phyloP scores from a whole-genome alignment of 2,888 invertebrate species.

The Dicyrtoma fusca region DNA sequence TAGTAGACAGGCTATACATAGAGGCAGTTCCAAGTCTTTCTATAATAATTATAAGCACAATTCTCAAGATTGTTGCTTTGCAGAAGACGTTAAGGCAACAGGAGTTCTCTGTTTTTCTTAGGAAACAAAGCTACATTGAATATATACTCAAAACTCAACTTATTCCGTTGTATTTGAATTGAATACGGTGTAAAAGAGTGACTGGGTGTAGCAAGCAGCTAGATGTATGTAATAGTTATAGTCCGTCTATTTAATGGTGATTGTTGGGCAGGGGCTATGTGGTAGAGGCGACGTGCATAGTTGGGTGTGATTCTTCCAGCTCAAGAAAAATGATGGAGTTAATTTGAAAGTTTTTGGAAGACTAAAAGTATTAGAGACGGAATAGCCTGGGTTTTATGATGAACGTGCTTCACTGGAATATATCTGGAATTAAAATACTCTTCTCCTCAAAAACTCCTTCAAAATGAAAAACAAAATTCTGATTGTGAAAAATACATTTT shows the following conservation, averaged over 20 bases:
- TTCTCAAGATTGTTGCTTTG: too few relatives aligned
- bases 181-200: background rate
- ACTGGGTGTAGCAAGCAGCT: background rate
- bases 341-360: constrained; percentile 55
- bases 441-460: background rate
- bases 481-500: constrained; percentile 55
- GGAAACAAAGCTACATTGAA: too few relatives aligned
- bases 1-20: too few relatives aligned
- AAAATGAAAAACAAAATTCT: constrained; percentile 38
- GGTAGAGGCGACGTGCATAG: background rate
- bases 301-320: constrained; percentile 17
- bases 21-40: too few relatives aligned
- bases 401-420: constrained; percentile 55
- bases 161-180: too few relatives aligned
- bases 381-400: constrained; percentile 46
- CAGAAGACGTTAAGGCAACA: too few relatives aligned
- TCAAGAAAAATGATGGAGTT: constrained; percentile 55
- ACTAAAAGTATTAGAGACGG: constrained; percentile 53
- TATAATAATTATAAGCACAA: too few relatives aligned
- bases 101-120: too few relatives aligned
- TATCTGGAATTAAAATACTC: constrained; percentile 52
- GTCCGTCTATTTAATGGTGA: too few relatives aligned
- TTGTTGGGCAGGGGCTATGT: background rate
- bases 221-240: background rate
- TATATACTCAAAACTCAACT: too few relatives aligned